Evolutionary conservation across 2,888 invertebrate genomes (phyloP), one percentile per base, ranked within the genome.

Genomic region (Ichneumoninae sp.): DNA sequence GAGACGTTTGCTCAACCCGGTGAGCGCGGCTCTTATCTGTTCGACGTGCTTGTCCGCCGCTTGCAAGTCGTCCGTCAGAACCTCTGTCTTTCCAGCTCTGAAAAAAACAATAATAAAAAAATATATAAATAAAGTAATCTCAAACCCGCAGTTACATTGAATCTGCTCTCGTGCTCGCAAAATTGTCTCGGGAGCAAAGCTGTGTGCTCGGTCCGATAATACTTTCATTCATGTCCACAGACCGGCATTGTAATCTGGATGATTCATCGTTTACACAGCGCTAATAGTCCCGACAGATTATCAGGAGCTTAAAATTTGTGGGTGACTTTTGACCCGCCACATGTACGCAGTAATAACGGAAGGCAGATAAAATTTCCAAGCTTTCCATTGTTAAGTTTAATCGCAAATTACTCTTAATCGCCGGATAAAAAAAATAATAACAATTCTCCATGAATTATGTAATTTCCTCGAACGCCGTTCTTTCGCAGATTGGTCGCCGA

Each of bases 31-130:
- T 88, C 96, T 95, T 69, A 98, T 96, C 89, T 96, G 96, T 88
- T 98, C 98, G 8, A 98, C 97, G 92, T 97, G 96, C 89, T 96
- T 96, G 91, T 98, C 98, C 16, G 97, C 97, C 83, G 95, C 96
- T 93, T 97, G 96, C 79, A 98, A 94, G 93, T 98, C 98, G 94
- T 98, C 97, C 83, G 97, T 96, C 75, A 98, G 94, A 13, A 96
- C 96, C 94, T 98, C 97, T 26, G 96, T 96, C 94, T 97, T 98
- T 87, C 97, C 98, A 91, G 97, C 96, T 94, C 98, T 98, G 93
- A 60, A 63, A 92, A 93, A 85, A 91, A 47, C 0, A 8, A 47
- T 40, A 60, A 22, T 84, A 69, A 65, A 54, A 52, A 33, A 22
- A 60, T 30, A 68, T 10, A 57, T 26, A 13, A 8, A 44, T 44